A percentile compares a stretch with the other conserved stretches of the same genome.
Conservation (phyloP, 2,888 invertebrate genomes). For the Agrotis clavis region DNA sequence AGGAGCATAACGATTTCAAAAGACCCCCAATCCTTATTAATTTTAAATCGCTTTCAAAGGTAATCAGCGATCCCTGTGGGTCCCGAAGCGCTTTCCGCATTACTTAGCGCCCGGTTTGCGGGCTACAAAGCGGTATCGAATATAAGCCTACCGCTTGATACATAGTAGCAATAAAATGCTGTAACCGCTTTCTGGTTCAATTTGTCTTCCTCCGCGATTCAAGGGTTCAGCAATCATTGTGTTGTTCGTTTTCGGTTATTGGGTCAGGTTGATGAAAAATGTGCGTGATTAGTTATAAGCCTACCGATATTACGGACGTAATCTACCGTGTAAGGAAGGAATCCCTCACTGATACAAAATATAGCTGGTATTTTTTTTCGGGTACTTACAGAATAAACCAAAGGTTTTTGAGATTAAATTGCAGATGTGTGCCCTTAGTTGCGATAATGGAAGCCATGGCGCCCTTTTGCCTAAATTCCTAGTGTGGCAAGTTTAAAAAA, state of each 20-base stretch:
- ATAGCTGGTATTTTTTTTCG: background rate
- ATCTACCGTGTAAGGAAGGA: background rate
- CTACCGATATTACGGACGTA: background rate
- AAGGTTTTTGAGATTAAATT: slow-evolving; percentile 20
- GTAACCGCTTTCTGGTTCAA: slow-evolving; percentile 52
- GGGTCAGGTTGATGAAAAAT: slow-evolving; percentile 36
- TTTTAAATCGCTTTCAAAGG: slow-evolving; percentile 52
- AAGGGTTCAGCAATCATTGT: slow-evolving; percentile 32
- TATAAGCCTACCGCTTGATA: slow-evolving; percentile 46
- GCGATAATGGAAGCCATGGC: background rate
- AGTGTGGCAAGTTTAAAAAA: no score
- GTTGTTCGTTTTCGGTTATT: slow-evolving; percentile 37
- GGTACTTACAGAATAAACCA: background rate
- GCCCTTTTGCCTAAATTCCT: slow-evolving; percentile 26
- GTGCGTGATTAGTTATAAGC: slow-evolving; percentile 27
- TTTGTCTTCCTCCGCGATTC: slow-evolving; percentile 56
- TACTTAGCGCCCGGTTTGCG: slow-evolving; percentile 47
- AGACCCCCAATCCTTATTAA: slow-evolving; percentile 46
- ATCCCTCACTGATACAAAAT: slow-evolving; percentile 23
- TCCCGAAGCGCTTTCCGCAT: slow-evolving; percentile 32
- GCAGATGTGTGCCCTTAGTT: slow-evolving; percentile 20
- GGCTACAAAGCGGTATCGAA: slow-evolving; percentile 44
- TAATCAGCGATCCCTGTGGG: slow-evolving; percentile 54
- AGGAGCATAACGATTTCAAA: slow-evolving; percentile 39
- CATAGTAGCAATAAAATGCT: slow-evolving; percentile 62